Conservation (phyloP, 2,797 vertebrate genomes). For the Periparus ater region DNA sequence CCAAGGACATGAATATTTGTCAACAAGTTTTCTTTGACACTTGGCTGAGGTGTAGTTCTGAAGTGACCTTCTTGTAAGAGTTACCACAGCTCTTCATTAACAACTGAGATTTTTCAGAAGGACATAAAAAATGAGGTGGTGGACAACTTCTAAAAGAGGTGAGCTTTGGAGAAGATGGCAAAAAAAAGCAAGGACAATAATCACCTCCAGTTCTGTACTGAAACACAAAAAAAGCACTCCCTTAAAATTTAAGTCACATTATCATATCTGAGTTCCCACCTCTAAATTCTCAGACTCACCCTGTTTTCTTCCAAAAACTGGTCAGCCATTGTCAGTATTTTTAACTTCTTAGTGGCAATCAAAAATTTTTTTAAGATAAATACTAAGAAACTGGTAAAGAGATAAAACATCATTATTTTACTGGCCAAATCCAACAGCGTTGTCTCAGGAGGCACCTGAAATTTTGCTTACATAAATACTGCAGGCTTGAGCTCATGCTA, state of each 20-base stretch:
- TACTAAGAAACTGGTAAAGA: background rate
- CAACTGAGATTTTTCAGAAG: background rate
- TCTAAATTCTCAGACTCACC: constrained; percentile 75
- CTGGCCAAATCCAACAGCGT: background rate
- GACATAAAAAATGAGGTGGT: background rate
- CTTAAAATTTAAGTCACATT: background rate
- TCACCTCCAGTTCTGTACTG: background rate
- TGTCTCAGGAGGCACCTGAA: background rate
- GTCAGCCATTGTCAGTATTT: constrained; percentile 73
- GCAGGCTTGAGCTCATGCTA: background rate
- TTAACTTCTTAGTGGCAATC: constrained; percentile 76
- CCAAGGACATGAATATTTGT: background rate
- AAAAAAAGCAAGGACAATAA: background rate
- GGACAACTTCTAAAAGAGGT: background rate
- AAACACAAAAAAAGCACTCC: background rate
- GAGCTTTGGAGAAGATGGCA: background rate
- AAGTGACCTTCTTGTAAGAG: background rate
- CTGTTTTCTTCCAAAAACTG: constrained; percentile 74
- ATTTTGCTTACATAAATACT: background rate
- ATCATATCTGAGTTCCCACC: constrained; percentile 42
- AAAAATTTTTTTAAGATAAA: constrained; percentile 72
- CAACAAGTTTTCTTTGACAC: background rate
- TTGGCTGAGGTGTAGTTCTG: background rate
- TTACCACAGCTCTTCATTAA: background rate
- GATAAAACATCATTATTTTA: background rate